A percentile compares a stretch with the other conserved stretches of the same genome.
These are phyloP conservation scores for Drosophila murphyi DNA, from an alignment of 1,140 invertebrate genomes.

Conservation along the genomic window DNA sequence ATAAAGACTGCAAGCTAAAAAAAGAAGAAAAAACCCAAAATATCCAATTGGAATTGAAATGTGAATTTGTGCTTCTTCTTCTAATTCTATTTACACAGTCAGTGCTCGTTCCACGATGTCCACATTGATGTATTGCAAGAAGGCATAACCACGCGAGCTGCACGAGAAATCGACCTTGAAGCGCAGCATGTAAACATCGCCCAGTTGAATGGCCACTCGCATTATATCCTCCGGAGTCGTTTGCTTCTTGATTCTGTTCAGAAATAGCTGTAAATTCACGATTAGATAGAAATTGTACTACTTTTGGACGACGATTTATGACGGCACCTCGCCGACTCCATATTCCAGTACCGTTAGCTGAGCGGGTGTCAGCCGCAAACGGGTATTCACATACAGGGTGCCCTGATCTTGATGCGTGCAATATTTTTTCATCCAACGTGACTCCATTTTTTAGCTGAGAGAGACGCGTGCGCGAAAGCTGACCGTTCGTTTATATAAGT, in stretches of 20 bases:
- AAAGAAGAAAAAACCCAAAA: background rate
- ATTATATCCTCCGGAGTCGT: slow-evolving; percentile 28
- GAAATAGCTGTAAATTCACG: slow-evolving; percentile 40
- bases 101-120: slow-evolving; percentile 24
- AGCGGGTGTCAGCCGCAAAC: background rate
- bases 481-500: background rate
- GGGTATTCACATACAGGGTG: slow-evolving; percentile 44
- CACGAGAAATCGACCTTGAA: slow-evolving; percentile 56
- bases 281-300: background rate
- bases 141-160: slow-evolving; percentile 55
- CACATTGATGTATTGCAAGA: slow-evolving; percentile 56
- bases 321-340: slow-evolving; percentile 52
- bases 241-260: slow-evolving; percentile 13
- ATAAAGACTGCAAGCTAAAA: slow-evolving; percentile 30
- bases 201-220: slow-evolving; percentile 34
- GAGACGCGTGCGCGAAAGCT: slow-evolving; percentile 21
- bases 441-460: slow-evolving; percentile 14
- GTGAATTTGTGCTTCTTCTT: too few species aligned
- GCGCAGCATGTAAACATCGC: slow-evolving; percentile 56
- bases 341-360: background rate
- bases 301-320: too few species aligned
- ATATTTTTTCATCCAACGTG: slow-evolving; percentile 23
- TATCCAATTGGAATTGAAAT: background rate
- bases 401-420: slow-evolving; percentile 44
- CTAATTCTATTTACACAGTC: slow-evolving; percentile 13